These are phyloP conservation scores for Anoplius nigerrimus DNA, from an alignment of 2,888 invertebrate species.

Conservation along the genomic window DNA sequence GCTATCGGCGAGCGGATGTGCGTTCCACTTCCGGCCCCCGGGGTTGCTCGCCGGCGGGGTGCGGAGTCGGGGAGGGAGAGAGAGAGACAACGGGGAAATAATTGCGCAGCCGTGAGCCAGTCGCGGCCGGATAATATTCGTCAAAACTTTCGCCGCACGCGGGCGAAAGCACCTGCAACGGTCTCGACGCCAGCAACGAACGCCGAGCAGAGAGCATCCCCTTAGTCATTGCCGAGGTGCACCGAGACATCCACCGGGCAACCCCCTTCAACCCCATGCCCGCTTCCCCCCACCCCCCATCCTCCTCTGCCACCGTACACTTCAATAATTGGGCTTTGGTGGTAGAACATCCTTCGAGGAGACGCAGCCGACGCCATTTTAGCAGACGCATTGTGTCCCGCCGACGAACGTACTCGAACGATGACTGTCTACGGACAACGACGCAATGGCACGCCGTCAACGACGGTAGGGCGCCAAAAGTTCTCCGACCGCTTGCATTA, in stretches of 20 bases:
- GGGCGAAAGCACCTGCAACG: constrained; percentile 41
- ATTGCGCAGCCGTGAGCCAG: constrained; percentile 31
- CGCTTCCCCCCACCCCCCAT: too few relatives aligned
- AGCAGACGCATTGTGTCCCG: constrained; percentile 11
- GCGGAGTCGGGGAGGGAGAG: constrained; percentile 25
- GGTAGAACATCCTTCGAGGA: constrained; percentile 30
- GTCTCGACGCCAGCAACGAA: constrained; percentile 30
- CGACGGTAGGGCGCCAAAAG: too few relatives aligned
- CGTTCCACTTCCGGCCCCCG: constrained; percentile 58
- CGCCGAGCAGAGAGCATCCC: constrained; percentile 25
- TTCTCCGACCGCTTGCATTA: too few relatives aligned
- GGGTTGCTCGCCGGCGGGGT: too few relatives aligned
- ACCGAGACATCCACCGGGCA: constrained; percentile 23
- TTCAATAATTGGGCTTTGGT: constrained; percentile 47
- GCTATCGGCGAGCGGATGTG: constrained; percentile 60
- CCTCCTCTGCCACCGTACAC: too few relatives aligned
- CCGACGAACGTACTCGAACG: too few relatives aligned
- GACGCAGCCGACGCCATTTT: constrained; percentile 22
- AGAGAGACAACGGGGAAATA: constrained; percentile 41
- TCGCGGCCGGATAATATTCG: constrained; percentile 8
- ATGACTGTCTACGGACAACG: too few relatives aligned
- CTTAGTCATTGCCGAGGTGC: constrained; percentile 40
- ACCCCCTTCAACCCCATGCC: too few relatives aligned
- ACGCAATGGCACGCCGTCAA: too few relatives aligned
- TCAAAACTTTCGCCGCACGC: constrained; percentile 35